A percentile compares a stretch with the other conserved stretches of the same genome.
phyloP scores from a whole-genome alignment of 2,797 vertebrate species.

The Cynopterus sphinx region DNA sequence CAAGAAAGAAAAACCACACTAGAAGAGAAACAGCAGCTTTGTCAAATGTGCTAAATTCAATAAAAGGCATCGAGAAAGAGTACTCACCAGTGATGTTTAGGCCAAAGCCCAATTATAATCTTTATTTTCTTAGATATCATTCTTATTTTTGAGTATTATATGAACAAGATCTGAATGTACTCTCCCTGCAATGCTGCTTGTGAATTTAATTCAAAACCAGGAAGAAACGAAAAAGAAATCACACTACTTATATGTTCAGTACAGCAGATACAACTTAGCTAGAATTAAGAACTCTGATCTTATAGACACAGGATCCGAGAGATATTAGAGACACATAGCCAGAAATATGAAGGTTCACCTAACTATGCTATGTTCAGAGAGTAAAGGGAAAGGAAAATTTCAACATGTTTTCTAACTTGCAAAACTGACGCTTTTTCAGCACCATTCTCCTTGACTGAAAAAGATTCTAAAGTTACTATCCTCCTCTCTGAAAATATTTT shows the following conservation, averaged over 20 bases:
- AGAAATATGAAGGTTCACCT: conserved; percentile 6
- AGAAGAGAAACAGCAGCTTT: conserved; percentile 40
- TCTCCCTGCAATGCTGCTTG: background rate
- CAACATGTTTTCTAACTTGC: background rate
- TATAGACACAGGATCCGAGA: background rate
- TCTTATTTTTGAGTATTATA: conserved; percentile 40
- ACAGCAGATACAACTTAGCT: background rate
- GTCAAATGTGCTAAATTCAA: conserved; percentile 34
- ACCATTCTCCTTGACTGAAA: background rate
- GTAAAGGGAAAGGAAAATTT: background rate
- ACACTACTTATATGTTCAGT: background rate
- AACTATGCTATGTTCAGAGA: background rate
- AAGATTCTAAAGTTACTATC: background rate
- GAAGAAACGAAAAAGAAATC: conserved; percentile 47
- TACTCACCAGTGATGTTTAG: background rate
- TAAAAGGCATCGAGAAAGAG: conserved; percentile 34
- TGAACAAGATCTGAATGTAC: conserved; percentile 21
- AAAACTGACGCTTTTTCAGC: background rate
- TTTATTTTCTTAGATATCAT: conserved; percentile 41
- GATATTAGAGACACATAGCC: background rate
- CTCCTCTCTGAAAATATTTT: conserved; percentile 14
- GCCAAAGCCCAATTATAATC: background rate
- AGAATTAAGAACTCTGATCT: conserved; percentile 33
- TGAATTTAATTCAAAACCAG: conserved; percentile 53
- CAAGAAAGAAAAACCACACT: conserved; percentile 23